A percentile compares a stretch with the other conserved stretches of the same genome.
Evolutionary conservation across 2,113 vertebrate species (phyloP).

Genomic region (Hemichromis elongatus): DNA sequence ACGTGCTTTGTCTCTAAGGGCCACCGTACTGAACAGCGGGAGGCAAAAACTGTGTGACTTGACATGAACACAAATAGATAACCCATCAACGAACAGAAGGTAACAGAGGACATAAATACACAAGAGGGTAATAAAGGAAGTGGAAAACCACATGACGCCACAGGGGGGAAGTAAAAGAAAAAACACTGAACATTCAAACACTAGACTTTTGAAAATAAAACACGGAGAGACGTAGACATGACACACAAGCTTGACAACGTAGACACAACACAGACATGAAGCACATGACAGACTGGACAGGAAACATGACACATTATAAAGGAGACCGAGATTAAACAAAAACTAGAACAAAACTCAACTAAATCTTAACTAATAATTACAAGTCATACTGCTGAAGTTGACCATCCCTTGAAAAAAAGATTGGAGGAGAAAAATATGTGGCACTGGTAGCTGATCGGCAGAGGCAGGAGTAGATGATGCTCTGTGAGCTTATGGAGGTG

Average conservation of each 20-base stretch:
- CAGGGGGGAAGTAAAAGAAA: neutral
- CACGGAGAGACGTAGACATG: neutral
- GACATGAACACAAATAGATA: fast-evolving
- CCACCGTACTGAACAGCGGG: no score
- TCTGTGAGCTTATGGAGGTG: neutral
- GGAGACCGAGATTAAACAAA: neutral
- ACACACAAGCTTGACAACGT: neutral
- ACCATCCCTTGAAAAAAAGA: neutral
- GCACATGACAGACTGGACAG: no score
- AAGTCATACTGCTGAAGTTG: neutral
- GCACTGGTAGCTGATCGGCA: neutral
- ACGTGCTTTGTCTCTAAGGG: no score
- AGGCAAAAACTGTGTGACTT: fast-evolving
- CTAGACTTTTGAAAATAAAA: neutral
- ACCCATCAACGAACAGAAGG: neutral
- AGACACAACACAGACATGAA: neutral
- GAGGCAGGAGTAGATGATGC: neutral
- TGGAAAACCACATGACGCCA: neutral
- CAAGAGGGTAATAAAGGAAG: neutral
- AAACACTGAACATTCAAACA: neutral
- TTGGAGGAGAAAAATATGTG: neutral
- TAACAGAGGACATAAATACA: neutral
- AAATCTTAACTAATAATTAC: neutral
- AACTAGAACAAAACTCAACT: neutral
- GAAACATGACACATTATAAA: neutral